Base-by-base conservation (phyloP, 1,140 invertebrate species). In the Listronotus oregonensis region DNA sequence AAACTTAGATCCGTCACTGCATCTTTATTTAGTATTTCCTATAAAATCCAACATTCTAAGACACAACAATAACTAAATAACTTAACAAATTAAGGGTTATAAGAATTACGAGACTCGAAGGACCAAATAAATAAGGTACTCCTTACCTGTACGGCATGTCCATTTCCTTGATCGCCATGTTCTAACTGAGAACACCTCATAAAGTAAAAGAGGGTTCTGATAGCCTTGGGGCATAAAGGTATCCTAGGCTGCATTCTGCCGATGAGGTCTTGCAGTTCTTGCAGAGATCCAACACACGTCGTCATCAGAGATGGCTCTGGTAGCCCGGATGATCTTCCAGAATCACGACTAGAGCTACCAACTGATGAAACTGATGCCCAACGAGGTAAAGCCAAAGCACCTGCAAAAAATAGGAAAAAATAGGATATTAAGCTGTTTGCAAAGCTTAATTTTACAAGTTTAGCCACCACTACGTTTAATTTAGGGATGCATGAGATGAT, bases 121-220 rank as follows among this genome's bases (percentile, higher is more conserved):
- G 5, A 27, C 5, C 21, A 27, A 27, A 27, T 27, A 1, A 27
- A 1, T 6, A 47, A 34, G 14, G 14, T 47, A 50, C 11, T 43
- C 12, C 6, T 50, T 55, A 69, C 69, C 46, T 75, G 73, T 32
- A 77, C 73, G 15, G 69, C 64, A 43, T 68, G 64, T 15, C 69
- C 71, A 39, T 66, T 71, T 4, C 67, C 61, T 60, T 77, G 76
- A 59, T 83, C 82, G 0, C 78, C 81, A 63, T 83, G 82, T 64
- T 83, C 80, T 65, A 84, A 84, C 82, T 95, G 93, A 0, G 92
- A 94, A 79, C 93, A 95, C 39, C 92, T 82, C 92, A 95, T 95
- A 72, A 94, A 95, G 79, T 95, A 94, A 77, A 93, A 95, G 0
- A 96, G 80, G 0, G 91, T 86, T 51, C 90, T 87, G 5, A 94